phyloP scores from a whole-genome alignment of 2,113 vertebrate species.

The Chiloscyllium plagiosum region DNA sequence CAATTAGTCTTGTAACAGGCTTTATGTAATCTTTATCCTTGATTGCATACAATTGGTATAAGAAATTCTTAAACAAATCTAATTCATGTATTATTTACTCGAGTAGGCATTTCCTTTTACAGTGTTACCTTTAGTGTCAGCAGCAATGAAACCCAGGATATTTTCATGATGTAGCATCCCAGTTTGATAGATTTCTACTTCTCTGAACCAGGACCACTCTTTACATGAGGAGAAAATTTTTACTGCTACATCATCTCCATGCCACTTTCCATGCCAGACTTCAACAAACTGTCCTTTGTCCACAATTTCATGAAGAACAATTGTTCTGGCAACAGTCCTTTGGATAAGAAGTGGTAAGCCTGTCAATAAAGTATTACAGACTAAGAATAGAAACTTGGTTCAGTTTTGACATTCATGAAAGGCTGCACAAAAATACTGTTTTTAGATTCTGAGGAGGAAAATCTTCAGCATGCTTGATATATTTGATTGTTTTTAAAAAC shows the following conservation, averaged over 20 bases:
- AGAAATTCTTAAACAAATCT: not conserved
- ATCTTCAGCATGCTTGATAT: not conserved
- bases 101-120: not conserved
- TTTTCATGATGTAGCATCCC: slow-evolving; percentile 93
- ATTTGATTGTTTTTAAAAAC: slow-evolving; percentile 15
- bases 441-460: not conserved
- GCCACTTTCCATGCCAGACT: slow-evolving; percentile 93
- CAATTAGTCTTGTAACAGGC: not conserved
- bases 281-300: slow-evolving; percentile 92
- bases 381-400: not conserved
- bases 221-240: slow-evolving; percentile 97
- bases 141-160: slow-evolving; percentile 94
- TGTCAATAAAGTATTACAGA: slow-evolving; percentile 44
- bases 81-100: not conserved
- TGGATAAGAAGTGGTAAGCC: slow-evolving; percentile 89
- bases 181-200: slow-evolving; percentile 95
- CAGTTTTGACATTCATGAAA: not conserved
- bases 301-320: slow-evolving; percentile 88
- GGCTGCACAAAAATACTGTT: not conserved
- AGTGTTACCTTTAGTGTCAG: slow-evolving; percentile 89
- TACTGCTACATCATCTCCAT: slow-evolving; percentile 91
- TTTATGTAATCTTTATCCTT: not conserved
- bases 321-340: slow-evolving; percentile 88
- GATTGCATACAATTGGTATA: not conserved
- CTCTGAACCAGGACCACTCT: slow-evolving; percentile 92